Conservation (phyloP, 2,113 vertebrate genomes). For the Myanophis thanlyinensis region DNA sequence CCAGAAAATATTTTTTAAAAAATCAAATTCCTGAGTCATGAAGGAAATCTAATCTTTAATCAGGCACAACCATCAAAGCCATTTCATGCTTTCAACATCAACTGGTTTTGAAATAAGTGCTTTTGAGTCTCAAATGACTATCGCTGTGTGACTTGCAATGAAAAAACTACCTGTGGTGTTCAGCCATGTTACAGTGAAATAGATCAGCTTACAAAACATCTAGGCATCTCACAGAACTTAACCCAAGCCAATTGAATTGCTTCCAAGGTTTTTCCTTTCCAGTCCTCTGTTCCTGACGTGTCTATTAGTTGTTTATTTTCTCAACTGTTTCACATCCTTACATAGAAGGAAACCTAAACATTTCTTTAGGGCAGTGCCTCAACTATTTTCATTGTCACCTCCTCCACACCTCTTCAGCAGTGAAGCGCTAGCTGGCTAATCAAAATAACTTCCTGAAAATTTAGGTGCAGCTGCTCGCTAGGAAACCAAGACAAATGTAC, state of each 20-base stretch:
- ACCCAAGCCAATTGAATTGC: neutral
- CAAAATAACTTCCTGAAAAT: neutral
- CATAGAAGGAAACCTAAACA: neutral
- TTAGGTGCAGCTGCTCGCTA: neutral
- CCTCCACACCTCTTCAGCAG: accelerated
- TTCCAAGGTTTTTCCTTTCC: constrained; percentile 10
- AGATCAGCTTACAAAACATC: neutral
- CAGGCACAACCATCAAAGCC: neutral
- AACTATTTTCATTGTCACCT: neutral
- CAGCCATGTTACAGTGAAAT: neutral
- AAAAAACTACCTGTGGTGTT: neutral
- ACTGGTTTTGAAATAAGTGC: neutral
- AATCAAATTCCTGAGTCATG: neutral
- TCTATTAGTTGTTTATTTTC: accelerated
- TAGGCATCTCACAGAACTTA: neutral
- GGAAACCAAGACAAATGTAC: neutral
- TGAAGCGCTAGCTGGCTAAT: accelerated
- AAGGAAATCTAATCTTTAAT: neutral
- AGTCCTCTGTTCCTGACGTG: neutral
- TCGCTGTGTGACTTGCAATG: neutral
- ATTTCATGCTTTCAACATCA: neutral
- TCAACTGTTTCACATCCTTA: neutral
- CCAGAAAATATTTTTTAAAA: too few relatives aligned
- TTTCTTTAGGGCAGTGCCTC: neutral
- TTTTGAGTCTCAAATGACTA: neutral